Evolutionary conservation across 35 echinoderm and acorn worm species (phyloP).

Genomic region (Lytechinus variegatus): DNA sequence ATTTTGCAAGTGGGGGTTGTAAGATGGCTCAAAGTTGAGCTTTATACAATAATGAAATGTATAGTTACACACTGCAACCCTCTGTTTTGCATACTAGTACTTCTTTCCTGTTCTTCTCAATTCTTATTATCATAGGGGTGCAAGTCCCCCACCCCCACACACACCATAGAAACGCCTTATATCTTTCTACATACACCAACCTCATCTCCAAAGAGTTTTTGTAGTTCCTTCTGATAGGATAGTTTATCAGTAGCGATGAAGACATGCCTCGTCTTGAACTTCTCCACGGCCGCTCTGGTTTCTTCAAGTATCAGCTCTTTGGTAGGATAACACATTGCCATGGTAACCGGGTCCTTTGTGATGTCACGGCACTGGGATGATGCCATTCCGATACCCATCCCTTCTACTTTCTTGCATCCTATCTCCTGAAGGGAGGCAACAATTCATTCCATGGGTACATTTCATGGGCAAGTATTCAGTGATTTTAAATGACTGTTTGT

Average conservation of each 20-base stretch:
- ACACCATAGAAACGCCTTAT: too few species aligned
- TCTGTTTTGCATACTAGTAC: too few species aligned
- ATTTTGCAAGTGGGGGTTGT: too few species aligned
- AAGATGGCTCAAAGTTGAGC: too few species aligned
- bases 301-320: conserved; percentile 54
- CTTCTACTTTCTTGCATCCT: conserved; percentile 67
- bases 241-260: conserved; percentile 93
- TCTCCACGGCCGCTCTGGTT: conserved; percentile 64
- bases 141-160: too few species aligned
- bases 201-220: conserved; percentile 57
- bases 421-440: conserved; percentile 50
- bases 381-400: conserved; percentile 70
- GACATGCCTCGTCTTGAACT: conserved; percentile 77
- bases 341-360: conserved; percentile 35
- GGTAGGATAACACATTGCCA: conserved; percentile 78
- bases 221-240: conserved; percentile 69
- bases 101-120: too few species aligned
- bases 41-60: too few species aligned
- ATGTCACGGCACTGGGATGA: conserved; percentile 76
- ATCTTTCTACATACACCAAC: not conserved
- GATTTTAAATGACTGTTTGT: too few species aligned
- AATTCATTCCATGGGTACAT: too few species aligned
- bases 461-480: too few species aligned
- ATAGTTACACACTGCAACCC: too few species aligned
- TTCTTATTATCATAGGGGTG: too few species aligned